Conservation (phyloP, 2,888 invertebrate genomes). For the Dendrolimus pini region DNA sequence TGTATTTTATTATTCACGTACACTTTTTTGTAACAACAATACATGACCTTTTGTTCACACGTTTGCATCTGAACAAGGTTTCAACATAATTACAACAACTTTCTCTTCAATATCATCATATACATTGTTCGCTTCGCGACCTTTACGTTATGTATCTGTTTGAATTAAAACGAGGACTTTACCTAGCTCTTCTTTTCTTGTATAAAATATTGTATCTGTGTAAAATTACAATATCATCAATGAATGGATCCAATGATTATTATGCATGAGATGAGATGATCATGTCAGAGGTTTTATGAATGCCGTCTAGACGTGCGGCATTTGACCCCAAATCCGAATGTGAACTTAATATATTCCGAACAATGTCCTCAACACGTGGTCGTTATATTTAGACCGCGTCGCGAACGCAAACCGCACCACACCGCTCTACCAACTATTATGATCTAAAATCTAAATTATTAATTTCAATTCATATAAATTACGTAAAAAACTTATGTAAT, state of each 20-base stretch:
- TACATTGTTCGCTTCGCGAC: not conserved
- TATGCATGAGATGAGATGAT: not conserved
- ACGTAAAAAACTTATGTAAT: not conserved
- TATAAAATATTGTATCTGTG: too few species aligned
- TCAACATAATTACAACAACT: constrained; percentile 11
- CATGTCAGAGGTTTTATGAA: constrained; percentile 4
- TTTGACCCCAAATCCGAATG: constrained; percentile 54
- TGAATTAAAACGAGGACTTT: not conserved
- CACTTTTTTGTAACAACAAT: constrained; percentile 10
- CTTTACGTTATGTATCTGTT: not conserved
- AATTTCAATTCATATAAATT: not conserved
- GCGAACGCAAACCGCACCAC: constrained; percentile 10
- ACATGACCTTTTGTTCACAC: constrained; percentile 8
- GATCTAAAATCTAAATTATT: not conserved
- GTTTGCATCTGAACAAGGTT: constrained; percentile 6
- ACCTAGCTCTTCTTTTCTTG: not conserved
- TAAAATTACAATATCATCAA: not conserved
- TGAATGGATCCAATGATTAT: not conserved
- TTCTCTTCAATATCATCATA: constrained; percentile 19
- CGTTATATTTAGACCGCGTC: constrained; percentile 43
- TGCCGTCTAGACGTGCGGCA: constrained; percentile 37
- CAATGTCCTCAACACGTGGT: constrained; percentile 63
- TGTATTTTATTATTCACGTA: constrained; percentile 7
- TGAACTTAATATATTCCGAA: constrained; percentile 31
- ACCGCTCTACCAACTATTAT: not conserved